Base-by-base conservation (phyloP, 2,797 vertebrate genomes). In the Micromesistius poutassou region DNA sequence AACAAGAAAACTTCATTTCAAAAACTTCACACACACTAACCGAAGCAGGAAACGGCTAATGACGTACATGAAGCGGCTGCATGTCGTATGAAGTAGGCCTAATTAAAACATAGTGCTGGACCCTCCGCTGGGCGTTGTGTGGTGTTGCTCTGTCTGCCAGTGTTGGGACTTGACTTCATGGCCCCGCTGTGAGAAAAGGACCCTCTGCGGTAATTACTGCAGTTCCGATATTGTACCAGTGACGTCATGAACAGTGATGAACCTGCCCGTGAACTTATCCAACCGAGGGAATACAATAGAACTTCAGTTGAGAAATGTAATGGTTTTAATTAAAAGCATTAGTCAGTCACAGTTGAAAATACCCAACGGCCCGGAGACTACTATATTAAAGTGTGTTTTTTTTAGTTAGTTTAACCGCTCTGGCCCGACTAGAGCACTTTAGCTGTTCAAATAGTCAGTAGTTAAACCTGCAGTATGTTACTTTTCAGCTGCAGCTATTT, bases 101-200 rank as follows among this genome's bases (percentile, higher is more conserved):
- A 77, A 84, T 85, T 79, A 79, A 76, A 84, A 35, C 66, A 72
- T 42, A 40, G 33, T 35, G 71, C 62, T 35, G 55, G n/a, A n/a
- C n/a, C n/a, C n/a, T n/a, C n/a, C n/a, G n/a, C n/a, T n/a, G n/a
- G n/a, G n/a, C n/a, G n/a, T n/a, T 19, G 36, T 10, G 9, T 38
- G 36, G 13, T 16, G 42, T 46, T 46, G 42, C 42, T 46, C 40
- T 14, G 3, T 42, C 10, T 14, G 10, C 40, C 40, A 19, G 42
- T 38, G 36, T 38, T 38, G n/a, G n/a, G n/a, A n/a, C n/a, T n/a
- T n/a, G n/a, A n/a, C n/a, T n/a, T n/a, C n/a, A n/a, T n/a, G n/a
- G n/a, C n/a, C n/a, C n/a, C n/a, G 16, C 73, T 16, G 62, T 38
- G 38, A 14, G 35, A 33, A 66, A 62, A 66, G 14, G 72, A 13